phyloP scores from a whole-genome alignment of 2,888 invertebrate species.

The Chrysina gloriosa region DNA sequence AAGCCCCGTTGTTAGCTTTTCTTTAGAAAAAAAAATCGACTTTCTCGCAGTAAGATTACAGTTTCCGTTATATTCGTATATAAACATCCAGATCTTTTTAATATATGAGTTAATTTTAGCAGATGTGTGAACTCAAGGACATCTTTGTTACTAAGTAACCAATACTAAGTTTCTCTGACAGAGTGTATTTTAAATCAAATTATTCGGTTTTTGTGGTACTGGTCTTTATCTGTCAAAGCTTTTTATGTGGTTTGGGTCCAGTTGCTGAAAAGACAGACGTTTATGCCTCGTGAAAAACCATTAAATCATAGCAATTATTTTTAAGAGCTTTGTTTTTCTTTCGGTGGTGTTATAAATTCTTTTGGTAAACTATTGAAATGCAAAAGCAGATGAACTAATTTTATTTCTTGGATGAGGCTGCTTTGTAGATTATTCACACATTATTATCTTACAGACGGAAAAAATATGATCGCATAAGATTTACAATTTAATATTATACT shows the following conservation, averaged over 20 bases:
- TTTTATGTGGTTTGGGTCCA: slow-evolving; percentile 32
- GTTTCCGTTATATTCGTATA: neutral
- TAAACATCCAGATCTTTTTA: neutral
- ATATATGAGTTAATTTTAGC: slow-evolving; percentile 10
- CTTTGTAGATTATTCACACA: neutral
- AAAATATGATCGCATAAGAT: no score
- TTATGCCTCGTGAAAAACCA: slow-evolving; percentile 33
- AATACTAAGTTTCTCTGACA: neutral
- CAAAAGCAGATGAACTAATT: neutral
- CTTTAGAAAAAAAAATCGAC: no score
- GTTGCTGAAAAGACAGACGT: slow-evolving; percentile 30
- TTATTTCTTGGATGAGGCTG: neutral
- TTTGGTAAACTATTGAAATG: slow-evolving; percentile 18
- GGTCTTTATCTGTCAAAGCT: slow-evolving; percentile 21
- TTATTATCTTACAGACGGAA: no score
- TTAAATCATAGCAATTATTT: slow-evolving; percentile 37
- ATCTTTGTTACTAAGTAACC: slow-evolving; percentile 2
- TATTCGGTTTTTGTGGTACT: slow-evolving; percentile 26
- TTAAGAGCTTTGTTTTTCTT: slow-evolving; percentile 39
- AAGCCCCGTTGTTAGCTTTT: no score
- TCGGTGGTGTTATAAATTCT: slow-evolving; percentile 23
- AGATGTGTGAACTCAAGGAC: neutral
- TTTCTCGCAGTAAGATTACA: neutral
- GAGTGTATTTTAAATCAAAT: slow-evolving; percentile 22
- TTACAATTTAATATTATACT: neutral